A percentile compares a stretch with the other conserved stretches of the same genome.
These are phyloP conservation scores for Agonopterix subpropinquella DNA, from an alignment of 2,888 invertebrate genomes.

Conservation along the genomic window DNA sequence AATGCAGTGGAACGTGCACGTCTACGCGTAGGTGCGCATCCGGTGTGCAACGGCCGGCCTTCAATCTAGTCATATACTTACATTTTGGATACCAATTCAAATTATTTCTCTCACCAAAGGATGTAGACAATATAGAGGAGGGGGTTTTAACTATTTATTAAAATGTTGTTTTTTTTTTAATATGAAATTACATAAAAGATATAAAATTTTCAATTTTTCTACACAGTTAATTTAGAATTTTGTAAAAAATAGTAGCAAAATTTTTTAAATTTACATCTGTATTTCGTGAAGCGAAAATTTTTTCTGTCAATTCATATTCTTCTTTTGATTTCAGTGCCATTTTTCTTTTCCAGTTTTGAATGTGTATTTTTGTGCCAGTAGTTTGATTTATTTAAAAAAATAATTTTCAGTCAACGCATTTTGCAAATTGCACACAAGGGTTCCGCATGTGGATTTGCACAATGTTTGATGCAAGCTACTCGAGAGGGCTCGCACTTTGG, in stretches of 20 bases:
- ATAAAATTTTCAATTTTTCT: neutral
- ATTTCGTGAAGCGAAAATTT: conserved; percentile 28
- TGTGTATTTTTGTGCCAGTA: conserved; percentile 15
- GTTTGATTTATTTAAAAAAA: neutral
- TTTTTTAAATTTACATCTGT: conserved; percentile 36
- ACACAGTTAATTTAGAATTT: conserved; percentile 33
- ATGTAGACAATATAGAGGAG: conserved; percentile 11
- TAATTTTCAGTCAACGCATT: conserved; percentile 19
- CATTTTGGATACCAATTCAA: no score
- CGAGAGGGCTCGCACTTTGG: conserved; percentile 50
- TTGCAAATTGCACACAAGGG: conserved; percentile 43
- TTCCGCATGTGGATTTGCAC: conserved; percentile 53
- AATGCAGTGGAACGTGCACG: no score
- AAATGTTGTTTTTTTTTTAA: conserved; percentile 6
- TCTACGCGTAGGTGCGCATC: no score
- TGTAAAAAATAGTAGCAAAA: conserved; percentile 19
- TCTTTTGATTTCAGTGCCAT: conserved; percentile 20
- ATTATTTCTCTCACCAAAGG: neutral
- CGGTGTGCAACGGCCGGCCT: no score
- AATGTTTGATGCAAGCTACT: conserved; percentile 47
- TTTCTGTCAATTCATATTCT: conserved; percentile 35
- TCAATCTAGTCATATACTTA: no score
- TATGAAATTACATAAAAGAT: conserved; percentile 8
- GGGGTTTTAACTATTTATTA: conserved; percentile 16
- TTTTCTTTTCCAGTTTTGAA: conserved; percentile 22